Base-by-base conservation (phyloP, 2,113 vertebrate genomes). In the Brienomyrus brachyistius region DNA sequence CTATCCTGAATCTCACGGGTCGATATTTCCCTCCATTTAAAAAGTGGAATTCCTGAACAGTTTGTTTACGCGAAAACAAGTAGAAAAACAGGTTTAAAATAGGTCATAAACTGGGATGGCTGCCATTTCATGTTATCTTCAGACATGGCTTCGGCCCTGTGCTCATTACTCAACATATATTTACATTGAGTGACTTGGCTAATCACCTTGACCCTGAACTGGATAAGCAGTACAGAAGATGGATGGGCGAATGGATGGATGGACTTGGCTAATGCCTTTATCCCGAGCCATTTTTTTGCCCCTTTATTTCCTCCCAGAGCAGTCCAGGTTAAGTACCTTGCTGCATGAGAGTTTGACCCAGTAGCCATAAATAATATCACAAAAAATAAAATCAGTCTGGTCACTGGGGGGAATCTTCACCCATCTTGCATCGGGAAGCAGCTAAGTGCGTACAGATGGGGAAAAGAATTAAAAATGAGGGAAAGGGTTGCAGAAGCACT, bases 51-150 rank as follows among this genome's bases (percentile, higher is more conserved):
- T 54, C 84, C 84, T n/a, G 8, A 31, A 52, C 27, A 19, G 82
- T 85, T 85, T 85, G 43, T 86, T n/a, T 51, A 54, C 50, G 52
- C 45, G 17, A 87, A 35, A 87, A 54, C 74, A 80, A 43, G 74
- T 40, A 17, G 74, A 80, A 80, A 80, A 80, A 80, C 74, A 80
- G 11, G 35, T 80, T 80, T 80, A 80, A 80, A 80, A 80, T 80
- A 80, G 74, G 74, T 80, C 74, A 80, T 35, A 80, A 31, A 31
- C 62, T 70, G 62, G 62, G 35, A 80, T 43, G 74, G 74, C 74
- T 80, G 74, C 35, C 74, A 43, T 80, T 40, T 80, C 74, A 43
- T 17, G 35, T 43, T 40, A 80, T 40, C 74, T 43, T 80, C 35
- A 19, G 35, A 43, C 35, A 35, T 27, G 62, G 27, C 62, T 31